phyloP scores from a whole-genome alignment of 2,113 vertebrate genomes.

The Pelodiscus sinensis region DNA sequence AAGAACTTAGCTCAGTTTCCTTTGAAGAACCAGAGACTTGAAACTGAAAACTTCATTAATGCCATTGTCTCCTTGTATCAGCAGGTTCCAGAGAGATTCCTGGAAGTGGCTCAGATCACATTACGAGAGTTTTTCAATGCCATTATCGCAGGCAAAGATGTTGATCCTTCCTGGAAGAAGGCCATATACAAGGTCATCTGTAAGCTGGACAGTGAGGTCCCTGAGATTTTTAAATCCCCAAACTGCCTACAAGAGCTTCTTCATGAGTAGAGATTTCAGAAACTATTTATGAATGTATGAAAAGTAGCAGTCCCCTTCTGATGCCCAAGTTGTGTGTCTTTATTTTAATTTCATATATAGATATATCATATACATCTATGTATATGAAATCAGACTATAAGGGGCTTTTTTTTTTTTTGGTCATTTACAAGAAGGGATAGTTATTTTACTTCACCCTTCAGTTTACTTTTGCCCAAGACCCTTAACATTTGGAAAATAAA shows the following conservation, averaged over 20 bases:
- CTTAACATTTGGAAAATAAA: constrained; percentile 81
- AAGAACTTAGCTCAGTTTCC: constrained; percentile 81
- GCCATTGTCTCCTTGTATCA: constrained; percentile 85
- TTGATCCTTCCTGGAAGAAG: constrained; percentile 99
- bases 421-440: constrained; percentile 76
- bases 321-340: constrained; percentile 78
- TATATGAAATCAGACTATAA: constrained; percentile 77
- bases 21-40: constrained; percentile 87
- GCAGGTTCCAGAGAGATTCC: constrained; percentile 98
- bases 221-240: constrained; percentile 98
- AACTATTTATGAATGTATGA: constrained; percentile 86
- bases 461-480: constrained; percentile 82
- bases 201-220: constrained; percentile 98
- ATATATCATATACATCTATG: constrained; percentile 77
- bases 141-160: constrained; percentile 98
- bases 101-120: constrained; percentile 98
- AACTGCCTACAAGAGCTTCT: constrained; percentile 99
- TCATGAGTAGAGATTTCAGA: constrained; percentile 92
- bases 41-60: constrained; percentile 92
- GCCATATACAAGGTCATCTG: constrained; percentile 99
- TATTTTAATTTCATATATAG: constrained; percentile 78
- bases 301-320: constrained; percentile 80
- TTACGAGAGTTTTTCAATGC: constrained; percentile 99
- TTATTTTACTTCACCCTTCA: constrained; percentile 82
- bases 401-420: constrained; percentile 59